phyloP scores from a whole-genome alignment of 2,797 vertebrate genomes.

The Monodelphis domestica region DNA sequence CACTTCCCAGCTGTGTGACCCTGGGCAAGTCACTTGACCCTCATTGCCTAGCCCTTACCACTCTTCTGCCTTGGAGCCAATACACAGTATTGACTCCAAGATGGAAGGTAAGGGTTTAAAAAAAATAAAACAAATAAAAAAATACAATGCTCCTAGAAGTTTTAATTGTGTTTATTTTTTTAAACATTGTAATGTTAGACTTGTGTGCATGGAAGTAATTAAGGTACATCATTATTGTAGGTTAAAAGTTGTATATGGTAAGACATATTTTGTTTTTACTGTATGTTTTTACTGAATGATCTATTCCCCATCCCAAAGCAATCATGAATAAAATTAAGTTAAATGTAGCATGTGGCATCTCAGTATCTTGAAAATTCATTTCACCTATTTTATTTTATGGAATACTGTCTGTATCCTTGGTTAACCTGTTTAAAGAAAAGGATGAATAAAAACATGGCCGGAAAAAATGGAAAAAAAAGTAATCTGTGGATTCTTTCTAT shows the following conservation, averaged over 20 bases:
- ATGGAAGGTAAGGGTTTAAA: too few relatives aligned
- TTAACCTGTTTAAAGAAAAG: conserved; percentile 92
- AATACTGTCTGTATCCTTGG: conserved; percentile 92
- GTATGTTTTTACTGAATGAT: conserved; percentile 94
- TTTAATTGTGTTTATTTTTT: conserved; percentile 92
- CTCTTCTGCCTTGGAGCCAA: too few relatives aligned
- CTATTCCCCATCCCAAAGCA: conserved; percentile 87
- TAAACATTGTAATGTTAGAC: conserved; percentile 89
- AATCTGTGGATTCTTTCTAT: too few relatives aligned
- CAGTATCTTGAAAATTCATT: conserved; percentile 89
- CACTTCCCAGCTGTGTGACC: too few relatives aligned
- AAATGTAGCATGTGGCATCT: conserved; percentile 96
- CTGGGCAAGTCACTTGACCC: too few relatives aligned
- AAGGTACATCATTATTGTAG: conserved; percentile 95
- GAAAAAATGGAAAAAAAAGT: conserved; percentile 81
- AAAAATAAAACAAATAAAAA: too few relatives aligned
- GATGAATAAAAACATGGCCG: conserved; percentile 93
- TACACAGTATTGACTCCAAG: too few relatives aligned
- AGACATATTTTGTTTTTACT: conserved; percentile 91
- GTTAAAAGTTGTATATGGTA: conserved; percentile 93
- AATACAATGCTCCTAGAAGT: conserved; percentile 96
- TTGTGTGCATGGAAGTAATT: conserved; percentile 94
- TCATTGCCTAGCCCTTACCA: too few relatives aligned
- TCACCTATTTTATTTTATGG: conserved; percentile 88
- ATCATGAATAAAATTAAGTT: conserved; percentile 97